Evolutionary conservation across 2,888 invertebrate species (phyloP).

Genomic region (Strigamia crassipes): DNA sequence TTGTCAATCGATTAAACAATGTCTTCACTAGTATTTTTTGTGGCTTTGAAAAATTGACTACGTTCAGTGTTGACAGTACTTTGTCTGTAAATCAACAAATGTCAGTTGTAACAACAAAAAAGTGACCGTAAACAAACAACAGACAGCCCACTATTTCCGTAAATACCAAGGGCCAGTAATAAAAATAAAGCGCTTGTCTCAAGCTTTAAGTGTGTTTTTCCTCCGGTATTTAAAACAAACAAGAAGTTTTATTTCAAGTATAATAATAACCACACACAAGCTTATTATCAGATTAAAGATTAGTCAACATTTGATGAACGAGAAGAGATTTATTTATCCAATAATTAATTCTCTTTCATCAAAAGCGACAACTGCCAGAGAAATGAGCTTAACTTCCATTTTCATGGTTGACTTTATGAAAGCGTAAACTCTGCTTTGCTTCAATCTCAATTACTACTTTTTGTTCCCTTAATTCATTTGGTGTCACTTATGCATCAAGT

Average conservation of each 20-base stretch:
- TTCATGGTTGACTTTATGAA: not conserved
- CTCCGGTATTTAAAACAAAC: too few species aligned
- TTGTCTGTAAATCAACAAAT: not conserved
- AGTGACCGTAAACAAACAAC: not conserved
- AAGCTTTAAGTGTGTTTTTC: too few species aligned
- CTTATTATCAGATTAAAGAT: too few species aligned
- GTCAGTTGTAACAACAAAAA: not conserved
- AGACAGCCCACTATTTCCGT: not conserved
- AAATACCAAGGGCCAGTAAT: not conserved
- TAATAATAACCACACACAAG: too few species aligned
- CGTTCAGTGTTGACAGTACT: not conserved
- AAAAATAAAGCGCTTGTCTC: not conserved
- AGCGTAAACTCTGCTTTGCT: not conserved
- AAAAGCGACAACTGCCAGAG: not conserved
- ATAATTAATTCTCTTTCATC: too few species aligned
- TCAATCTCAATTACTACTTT: slow-evolving; percentile 33
- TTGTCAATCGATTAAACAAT: slow-evolving; percentile 29
- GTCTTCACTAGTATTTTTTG: not conserved
- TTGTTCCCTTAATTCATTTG: slow-evolving; percentile 5
- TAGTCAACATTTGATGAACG: too few species aligned
- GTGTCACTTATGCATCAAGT: slow-evolving; percentile 17
- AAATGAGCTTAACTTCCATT: not conserved
- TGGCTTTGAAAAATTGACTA: not conserved
- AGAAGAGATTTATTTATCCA: too few species aligned
- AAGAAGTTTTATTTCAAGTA: too few species aligned